Evolutionary conservation across 2,888 invertebrate genomes (phyloP), one percentile per base, ranked within the genome.

Genomic region (Geophilus truncorum): DNA sequence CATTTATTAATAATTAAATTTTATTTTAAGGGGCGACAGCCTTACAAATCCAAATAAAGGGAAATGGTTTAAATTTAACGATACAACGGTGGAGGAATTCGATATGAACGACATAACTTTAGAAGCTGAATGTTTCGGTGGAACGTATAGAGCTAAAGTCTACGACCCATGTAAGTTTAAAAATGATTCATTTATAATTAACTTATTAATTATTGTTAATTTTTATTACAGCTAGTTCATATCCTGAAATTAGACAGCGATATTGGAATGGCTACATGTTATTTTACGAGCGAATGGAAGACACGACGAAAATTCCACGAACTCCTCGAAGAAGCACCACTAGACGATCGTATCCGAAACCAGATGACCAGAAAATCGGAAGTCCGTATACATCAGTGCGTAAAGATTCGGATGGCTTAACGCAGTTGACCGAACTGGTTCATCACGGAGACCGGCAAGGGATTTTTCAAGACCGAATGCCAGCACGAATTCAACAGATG

Each of bases 241-340:
- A 87, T 82, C 88, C 89, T 12, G 89, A 89, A 82, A 88, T 88
- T 62, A 84, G 89, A 4, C 85, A 87, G 25, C 85, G 89, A 1
- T 89, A 89, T 84, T 89, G 89, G 89, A 89, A 89, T 85, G 89
- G 88, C 23, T 89, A 89, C 83, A 87, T 89, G 86, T 85, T 89
- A 81, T 88, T 89, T 83, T 89, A 89, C 84, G 88, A 89, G 82
- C 85, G 86, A 78, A 84, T 86, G 80, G 87, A 88, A 80, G 87
- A 87, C 76, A 83, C 83, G 7, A 84, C 82, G 36, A 83, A 82
- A 78, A 84, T 84, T 15, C 84, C 84, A 5, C 83, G 84, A 79
- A 85, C 85, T 9, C 85, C 85, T 12, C 85, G 84, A 78, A 83
- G 83, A 9, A 81, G 80, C 28, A 57, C 80, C n/a, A 36, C 80